phyloP scores from a whole-genome alignment of 2,113 vertebrate species.

The Gymnarchus niloticus region DNA sequence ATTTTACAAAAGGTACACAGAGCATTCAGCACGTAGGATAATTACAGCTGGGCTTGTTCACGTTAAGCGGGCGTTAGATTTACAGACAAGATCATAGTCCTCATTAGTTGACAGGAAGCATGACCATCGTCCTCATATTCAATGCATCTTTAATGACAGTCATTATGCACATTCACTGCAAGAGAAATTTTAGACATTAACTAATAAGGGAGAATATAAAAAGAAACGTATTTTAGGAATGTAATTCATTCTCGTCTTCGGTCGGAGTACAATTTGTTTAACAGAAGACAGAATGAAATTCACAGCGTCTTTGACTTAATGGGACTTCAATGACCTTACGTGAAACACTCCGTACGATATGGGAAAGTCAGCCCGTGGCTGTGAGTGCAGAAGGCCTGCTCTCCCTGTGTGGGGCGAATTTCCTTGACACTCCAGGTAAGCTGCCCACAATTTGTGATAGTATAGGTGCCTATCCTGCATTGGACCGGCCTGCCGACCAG shows the following conservation, averaged over 20 bases:
- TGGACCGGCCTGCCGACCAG: neutral
- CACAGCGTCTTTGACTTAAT: neutral
- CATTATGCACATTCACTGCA: slow-evolving; percentile 23
- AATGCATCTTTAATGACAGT: slow-evolving; percentile 26
- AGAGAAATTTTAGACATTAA: slow-evolving; percentile 40
- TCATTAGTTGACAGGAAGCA: slow-evolving; percentile 23
- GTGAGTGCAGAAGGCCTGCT: neutral
- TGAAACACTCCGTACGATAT: neutral
- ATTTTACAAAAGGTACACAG: neutral
- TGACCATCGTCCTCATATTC: slow-evolving; percentile 22
- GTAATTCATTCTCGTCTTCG: slow-evolving; percentile 30
- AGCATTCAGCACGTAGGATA: neutral
- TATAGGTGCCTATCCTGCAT: neutral
- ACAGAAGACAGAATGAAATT: neutral
- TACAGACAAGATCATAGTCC: neutral
- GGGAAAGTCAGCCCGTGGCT: too few species aligned
- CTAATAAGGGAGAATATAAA: slow-evolving; percentile 42
- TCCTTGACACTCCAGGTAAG: neutral
- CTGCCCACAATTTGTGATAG: neutral
- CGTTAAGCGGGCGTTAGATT: slow-evolving; percentile 10
- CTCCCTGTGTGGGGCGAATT: neutral
- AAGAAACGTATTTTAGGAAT: slow-evolving; percentile 34
- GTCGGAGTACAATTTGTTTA: neutral
- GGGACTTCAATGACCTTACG: neutral
- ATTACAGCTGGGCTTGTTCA: neutral